Conservation (phyloP, 2,113 vertebrate genomes). For the Mesocricetus auratus region DNA sequence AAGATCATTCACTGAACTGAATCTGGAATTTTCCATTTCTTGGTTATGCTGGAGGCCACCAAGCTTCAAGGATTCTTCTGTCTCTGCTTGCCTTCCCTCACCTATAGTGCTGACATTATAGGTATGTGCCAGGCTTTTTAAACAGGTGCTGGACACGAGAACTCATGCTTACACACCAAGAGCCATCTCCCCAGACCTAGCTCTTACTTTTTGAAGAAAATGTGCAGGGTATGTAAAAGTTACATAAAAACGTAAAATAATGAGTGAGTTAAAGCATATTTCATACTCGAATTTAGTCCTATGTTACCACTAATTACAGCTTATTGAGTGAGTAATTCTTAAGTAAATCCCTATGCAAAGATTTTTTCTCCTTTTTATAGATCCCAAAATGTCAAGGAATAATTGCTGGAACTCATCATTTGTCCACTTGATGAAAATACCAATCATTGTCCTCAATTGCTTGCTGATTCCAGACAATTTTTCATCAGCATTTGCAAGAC, state of each 20-base stretch:
- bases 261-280: neutral
- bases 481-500: neutral
- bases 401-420: neutral
- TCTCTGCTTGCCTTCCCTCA: no score
- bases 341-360: slow-evolving; percentile 24
- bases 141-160: neutral
- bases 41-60: neutral
- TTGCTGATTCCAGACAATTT: neutral
- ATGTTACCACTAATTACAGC: slow-evolving; percentile 18
- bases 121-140: neutral
- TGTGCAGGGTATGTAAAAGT: neutral
- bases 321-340: slow-evolving; percentile 20
- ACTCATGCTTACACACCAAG: neutral
- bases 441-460: neutral
- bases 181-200: neutral
- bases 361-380: neutral
- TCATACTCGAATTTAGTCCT: neutral
- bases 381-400: neutral
- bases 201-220: slow-evolving; percentile 22
- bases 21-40: neutral
- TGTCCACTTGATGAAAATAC: neutral
- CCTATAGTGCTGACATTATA: neutral
- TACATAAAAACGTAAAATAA: neutral
- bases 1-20: neutral
- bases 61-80: neutral